These are phyloP conservation scores for Ramphastos sulfuratus DNA, from an alignment of 2,113 vertebrate genomes.

Conservation along the genomic window DNA sequence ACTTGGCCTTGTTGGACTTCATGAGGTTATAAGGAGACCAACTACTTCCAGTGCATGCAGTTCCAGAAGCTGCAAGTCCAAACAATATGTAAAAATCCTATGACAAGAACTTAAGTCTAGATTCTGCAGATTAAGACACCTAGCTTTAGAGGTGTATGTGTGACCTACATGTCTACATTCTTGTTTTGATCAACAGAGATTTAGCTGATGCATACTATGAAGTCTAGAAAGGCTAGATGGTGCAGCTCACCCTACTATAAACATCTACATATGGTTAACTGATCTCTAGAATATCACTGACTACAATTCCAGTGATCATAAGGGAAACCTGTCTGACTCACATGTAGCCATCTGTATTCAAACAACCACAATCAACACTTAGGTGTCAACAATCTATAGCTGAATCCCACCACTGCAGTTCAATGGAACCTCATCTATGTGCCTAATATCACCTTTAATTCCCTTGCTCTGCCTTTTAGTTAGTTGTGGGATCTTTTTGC, in stretches of 20 bases:
- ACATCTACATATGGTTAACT: not conserved
- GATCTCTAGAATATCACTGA: not conserved
- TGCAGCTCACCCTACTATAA: not conserved
- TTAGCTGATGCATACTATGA: not conserved
- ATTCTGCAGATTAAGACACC: not conserved
- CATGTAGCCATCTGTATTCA: not conserved
- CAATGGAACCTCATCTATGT: not conserved
- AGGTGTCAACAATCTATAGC: not conserved
- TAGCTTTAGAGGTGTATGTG: not conserved
- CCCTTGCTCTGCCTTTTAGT: not conserved
- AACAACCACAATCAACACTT: not conserved
- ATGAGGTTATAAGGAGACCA: not conserved
- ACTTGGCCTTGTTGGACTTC: no score
- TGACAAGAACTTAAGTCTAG: not conserved
- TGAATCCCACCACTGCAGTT: not conserved
- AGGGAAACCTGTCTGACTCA: not conserved
- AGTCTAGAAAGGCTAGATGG: not conserved
- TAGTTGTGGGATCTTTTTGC: no score
- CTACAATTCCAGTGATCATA: not conserved
- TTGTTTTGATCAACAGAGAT: not conserved
- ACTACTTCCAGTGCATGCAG: not conserved
- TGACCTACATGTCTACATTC: not conserved
- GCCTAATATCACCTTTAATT: not conserved
- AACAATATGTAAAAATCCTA: not conserved
- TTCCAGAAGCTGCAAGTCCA: not conserved